phyloP scores from a whole-genome alignment of 2,113 vertebrate genomes.

The Aldabrachelys gigantea region DNA sequence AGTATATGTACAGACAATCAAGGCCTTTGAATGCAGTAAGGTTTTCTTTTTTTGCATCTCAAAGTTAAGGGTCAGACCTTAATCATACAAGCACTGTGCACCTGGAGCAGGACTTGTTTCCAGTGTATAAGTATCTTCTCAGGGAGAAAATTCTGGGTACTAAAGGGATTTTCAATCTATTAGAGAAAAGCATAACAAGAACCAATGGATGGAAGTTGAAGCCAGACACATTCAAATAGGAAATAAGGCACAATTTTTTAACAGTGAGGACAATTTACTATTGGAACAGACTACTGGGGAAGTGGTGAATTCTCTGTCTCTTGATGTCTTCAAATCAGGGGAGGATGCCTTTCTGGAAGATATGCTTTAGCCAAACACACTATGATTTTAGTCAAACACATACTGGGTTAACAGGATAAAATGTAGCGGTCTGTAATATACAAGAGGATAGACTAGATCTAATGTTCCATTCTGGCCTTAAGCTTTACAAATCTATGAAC shows the following conservation, averaged over 20 bases:
- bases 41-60: neutral
- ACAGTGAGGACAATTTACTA: neutral
- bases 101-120: neutral
- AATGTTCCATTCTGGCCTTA: neutral
- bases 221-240: neutral
- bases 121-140: neutral
- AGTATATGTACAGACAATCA: rapidly evolving
- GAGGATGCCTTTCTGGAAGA: neutral
- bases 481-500: neutral
- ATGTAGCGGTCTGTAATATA: neutral
- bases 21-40: neutral
- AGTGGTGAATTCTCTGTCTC: neutral
- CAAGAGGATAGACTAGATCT: neutral
- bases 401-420: neutral
- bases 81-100: neutral
- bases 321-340: neutral
- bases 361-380: neutral
- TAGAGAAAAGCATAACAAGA: neutral
- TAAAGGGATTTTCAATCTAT: neutral
- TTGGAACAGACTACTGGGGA: neutral
- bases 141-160: neutral
- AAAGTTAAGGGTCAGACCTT: neutral
- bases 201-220: neutral
- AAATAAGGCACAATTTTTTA: neutral
- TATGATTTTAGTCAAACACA: neutral